A percentile compares a stretch with the other conserved stretches of the same genome.
These are phyloP conservation scores for Eupithecia abbreviata DNA, from an alignment of 2,888 invertebrate genomes.

Conservation along the genomic window DNA sequence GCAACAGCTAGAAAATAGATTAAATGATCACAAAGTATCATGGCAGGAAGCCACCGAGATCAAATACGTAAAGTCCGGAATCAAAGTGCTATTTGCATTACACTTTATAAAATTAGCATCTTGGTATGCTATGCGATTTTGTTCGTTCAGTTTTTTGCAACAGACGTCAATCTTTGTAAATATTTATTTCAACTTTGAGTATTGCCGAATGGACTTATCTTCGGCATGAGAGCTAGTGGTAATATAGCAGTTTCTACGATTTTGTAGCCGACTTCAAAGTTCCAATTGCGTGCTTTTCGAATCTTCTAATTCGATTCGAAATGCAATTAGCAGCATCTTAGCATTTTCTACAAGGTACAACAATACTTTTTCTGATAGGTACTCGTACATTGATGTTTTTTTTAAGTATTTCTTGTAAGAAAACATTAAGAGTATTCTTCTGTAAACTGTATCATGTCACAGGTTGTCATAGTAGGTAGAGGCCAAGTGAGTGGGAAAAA, in stretches of 20 bases:
- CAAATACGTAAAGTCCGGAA: slow-evolving; percentile 9
- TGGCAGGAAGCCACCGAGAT: slow-evolving; percentile 12
- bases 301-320: too few species aligned
- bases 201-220: background rate
- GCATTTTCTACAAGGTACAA: too few species aligned
- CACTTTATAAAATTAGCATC: slow-evolving; percentile 19
- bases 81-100: slow-evolving; percentile 15
- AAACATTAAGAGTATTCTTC: too few species aligned
- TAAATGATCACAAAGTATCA: background rate
- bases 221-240: background rate
- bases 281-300: too few species aligned
- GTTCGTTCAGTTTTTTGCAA: background rate
- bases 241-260: background rate
- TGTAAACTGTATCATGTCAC: too few species aligned
- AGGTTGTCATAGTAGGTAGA: too few species aligned
- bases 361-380: too few species aligned
- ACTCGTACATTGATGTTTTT: too few species aligned
- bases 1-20: background rate
- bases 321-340: background rate
- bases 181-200: background rate
- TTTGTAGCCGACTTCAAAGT: background rate
- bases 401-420: too few species aligned
- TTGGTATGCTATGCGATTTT: background rate
- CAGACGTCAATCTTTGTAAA: slow-evolving; percentile 7
- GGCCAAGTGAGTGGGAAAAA: background rate